phyloP scores from a whole-genome alignment of 1,140 invertebrate genomes.

The Caenorhabditis tropicalis region DNA sequence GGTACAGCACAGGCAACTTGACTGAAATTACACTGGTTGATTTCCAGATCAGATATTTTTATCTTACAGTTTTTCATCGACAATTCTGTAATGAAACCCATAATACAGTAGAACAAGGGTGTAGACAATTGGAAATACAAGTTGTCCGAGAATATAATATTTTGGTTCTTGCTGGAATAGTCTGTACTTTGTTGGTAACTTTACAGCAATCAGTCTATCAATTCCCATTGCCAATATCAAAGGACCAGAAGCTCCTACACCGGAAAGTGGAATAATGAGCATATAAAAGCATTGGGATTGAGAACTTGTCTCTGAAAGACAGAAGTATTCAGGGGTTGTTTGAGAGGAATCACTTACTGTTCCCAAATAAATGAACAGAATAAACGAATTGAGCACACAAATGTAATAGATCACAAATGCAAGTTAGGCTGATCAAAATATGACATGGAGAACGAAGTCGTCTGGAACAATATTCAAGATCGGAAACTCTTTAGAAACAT shows the following conservation, averaged over 20 bases:
- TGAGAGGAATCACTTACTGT: background rate
- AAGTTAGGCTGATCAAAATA: slow-evolving; percentile 23
- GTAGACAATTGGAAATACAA: slow-evolving; percentile 41
- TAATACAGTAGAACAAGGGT: background rate
- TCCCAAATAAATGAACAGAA: slow-evolving; percentile 18
- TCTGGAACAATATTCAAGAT: too few relatives aligned
- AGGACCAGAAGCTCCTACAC: background rate
- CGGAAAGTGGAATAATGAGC: slow-evolving; percentile 17
- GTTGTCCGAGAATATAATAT: slow-evolving; percentile 12
- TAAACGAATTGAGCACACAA: slow-evolving; percentile 23
- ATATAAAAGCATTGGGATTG: slow-evolving; percentile 33
- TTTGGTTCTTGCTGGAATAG: slow-evolving; percentile 14
- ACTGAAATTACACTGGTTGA: slow-evolving; percentile 6
- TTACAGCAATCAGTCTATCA: slow-evolving; percentile 38
- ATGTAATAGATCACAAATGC: slow-evolving; percentile 27
- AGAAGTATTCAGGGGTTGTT: background rate
- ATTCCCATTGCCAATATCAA: slow-evolving; percentile 40
- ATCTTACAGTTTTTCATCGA: background rate
- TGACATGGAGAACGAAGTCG: slow-evolving; percentile 45
- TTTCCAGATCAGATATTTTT: background rate
- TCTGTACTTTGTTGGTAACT: slow-evolving; percentile 41
- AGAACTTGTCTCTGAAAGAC: background rate
- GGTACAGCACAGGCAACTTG: slow-evolving; percentile 39
- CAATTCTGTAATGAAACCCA: background rate
- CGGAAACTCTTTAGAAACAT: too few relatives aligned